Conservation (phyloP, 2,888 invertebrate species). For the Euplagia quadripunctaria region DNA sequence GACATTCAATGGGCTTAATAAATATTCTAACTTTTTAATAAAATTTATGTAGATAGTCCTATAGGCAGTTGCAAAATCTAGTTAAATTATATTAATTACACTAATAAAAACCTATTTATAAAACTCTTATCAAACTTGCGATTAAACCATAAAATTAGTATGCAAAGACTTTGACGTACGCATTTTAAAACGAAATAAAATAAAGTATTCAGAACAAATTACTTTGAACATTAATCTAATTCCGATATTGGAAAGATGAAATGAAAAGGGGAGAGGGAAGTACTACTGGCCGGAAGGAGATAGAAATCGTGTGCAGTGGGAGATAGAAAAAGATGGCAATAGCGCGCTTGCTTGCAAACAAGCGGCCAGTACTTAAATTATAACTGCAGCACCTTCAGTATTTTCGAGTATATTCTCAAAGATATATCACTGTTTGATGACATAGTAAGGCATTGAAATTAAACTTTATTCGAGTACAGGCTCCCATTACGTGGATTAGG, state of each 20-base stretch:
- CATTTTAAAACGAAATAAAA: background rate
- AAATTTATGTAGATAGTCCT: constrained; percentile 1
- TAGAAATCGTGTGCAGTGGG: background rate
- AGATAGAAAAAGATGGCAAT: background rate
- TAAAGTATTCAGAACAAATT: background rate
- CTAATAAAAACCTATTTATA: background rate
- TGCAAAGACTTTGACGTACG: too few relatives aligned
- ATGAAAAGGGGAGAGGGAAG: background rate
- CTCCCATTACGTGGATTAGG: too few relatives aligned
- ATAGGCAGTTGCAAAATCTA: background rate
- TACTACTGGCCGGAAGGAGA: background rate
- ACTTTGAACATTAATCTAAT: background rate
- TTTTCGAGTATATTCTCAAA: background rate
- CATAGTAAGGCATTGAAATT: too few relatives aligned
- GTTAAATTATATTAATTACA: background rate
- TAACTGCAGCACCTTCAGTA: too few relatives aligned
- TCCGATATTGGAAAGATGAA: background rate
- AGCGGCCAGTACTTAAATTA: too few relatives aligned
- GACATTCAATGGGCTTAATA: constrained; percentile 18
- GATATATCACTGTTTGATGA: background rate
- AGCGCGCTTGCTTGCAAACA: background rate
- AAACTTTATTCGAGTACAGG: too few relatives aligned
- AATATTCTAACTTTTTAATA: constrained; percentile 20
- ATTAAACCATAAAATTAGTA: too few relatives aligned
- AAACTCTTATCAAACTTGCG: too few relatives aligned